Evolutionary conservation across 2,797 vertebrate genomes (phyloP), one percentile per base, ranked within the genome.

Genomic region (Aldrovandia affinis): DNA sequence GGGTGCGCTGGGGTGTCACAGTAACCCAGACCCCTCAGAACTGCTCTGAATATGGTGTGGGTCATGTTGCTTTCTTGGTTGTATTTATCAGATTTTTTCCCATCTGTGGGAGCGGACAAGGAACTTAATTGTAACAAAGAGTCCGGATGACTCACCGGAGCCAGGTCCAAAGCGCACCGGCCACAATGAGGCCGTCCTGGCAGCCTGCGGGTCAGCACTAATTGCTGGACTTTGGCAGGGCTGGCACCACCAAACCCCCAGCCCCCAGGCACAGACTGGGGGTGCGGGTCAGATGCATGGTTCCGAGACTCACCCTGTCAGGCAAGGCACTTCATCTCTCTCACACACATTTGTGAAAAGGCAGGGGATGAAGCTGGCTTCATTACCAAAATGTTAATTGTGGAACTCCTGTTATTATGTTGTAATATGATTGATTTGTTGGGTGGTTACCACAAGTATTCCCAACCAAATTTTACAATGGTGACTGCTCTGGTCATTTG

Each of bases 141-240:
- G 83, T 25, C 61, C 7, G 12, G 14, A 42, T n/a, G 50, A 65
- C 52, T 63, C 78, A 84, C 50, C 42, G 33, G 54, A 73, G 50
- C 63, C 75, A 44, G 44, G 44, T 73, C 50, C 65, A 84, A 84
- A 59, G 54, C 50, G 79, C 59, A 81, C 36, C 25, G 20, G 33
- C 42, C 28, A 55, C 33, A 81, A 55, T 61, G 80, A 61, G 80
- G 50, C 78, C 63, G 61, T 57, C 63, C 82, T n/a, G 44, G 77
- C 2, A 30, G 47, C 77, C 28, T 57, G 78, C 50, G 50, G 39
- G 36, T 84, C 78, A 81, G 83, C 83, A 73, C 50, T 81, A 80
- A 80, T 73, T 68, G 52, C 52, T 81, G 63, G 83, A 39, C n/a
- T 0, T 50, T 73, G 61, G 78, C 78, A 73, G 78, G 78, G 14